A percentile compares a stretch with the other conserved stretches of the same genome.
Conservation (phyloP, 2,888 invertebrate genomes). For the Frankliniella intonsa region DNA sequence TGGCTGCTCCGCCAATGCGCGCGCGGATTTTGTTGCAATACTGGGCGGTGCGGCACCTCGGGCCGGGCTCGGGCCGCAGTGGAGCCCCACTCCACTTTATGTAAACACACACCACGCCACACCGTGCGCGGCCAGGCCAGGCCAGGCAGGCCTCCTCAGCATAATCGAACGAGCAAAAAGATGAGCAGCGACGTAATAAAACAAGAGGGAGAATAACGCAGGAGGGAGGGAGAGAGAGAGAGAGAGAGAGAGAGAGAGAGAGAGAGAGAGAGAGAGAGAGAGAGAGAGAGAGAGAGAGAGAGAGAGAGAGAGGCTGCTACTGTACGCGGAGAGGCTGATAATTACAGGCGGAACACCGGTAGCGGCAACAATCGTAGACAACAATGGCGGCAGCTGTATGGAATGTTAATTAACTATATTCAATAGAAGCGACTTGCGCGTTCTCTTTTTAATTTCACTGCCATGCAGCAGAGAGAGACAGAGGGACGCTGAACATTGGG, state of each 20-base stretch:
- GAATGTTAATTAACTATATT: constrained; percentile 27
- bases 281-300: too few species aligned
- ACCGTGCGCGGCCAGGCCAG: not conserved
- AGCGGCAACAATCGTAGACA: constrained; percentile 12
- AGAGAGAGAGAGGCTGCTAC: not conserved
- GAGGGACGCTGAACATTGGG: too few species aligned
- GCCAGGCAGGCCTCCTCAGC: too few species aligned
- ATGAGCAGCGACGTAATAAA: not conserved
- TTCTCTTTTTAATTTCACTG: constrained; percentile 14
- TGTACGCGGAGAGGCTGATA: not conserved
- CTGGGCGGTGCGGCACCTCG: too few species aligned
- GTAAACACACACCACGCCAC: not conserved
- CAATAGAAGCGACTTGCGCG: not conserved
- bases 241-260: too few species aligned
- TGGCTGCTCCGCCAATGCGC: too few species aligned
- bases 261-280: too few species aligned
- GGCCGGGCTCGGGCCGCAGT: too few species aligned
- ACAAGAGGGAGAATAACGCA: not conserved
- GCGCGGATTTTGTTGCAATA: too few species aligned
- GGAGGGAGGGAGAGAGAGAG: not conserved
- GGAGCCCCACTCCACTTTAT: not conserved
- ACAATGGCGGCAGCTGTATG: constrained; percentile 23
- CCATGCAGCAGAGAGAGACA: not conserved
- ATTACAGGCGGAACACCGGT: constrained; percentile 26
- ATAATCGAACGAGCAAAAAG: not conserved